Percentiles rank a stretch among this genome's conserved stretches.
Conservation (phyloP, 2,888 invertebrate genomes). For the Lasioglossum morio region DNA sequence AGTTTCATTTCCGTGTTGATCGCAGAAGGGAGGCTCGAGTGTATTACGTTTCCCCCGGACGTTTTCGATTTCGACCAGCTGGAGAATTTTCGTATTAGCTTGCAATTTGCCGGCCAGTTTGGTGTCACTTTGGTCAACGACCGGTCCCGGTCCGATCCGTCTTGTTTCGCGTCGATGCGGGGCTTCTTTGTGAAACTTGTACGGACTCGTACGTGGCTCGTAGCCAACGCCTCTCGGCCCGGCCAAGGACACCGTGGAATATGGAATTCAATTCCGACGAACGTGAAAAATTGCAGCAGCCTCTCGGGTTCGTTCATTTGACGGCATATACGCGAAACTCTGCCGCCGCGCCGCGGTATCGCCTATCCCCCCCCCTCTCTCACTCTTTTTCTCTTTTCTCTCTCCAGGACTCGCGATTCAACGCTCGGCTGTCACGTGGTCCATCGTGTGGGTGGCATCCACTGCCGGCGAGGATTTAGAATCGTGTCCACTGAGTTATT, state of each 20-base stretch:
- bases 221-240: slow-evolving; percentile 29
- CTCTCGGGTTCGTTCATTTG: slow-evolving; percentile 37
- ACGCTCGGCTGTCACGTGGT: background rate
- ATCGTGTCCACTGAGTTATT: slow-evolving; percentile 13
- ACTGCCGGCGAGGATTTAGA: slow-evolving; percentile 11
- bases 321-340: slow-evolving; percentile 7
- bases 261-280: slow-evolving; percentile 48
- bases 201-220: slow-evolving; percentile 51
- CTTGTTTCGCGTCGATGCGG: background rate
- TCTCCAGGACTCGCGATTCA: slow-evolving; percentile 1
- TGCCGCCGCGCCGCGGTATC: background rate
- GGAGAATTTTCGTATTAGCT: background rate
- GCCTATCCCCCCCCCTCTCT: background rate
- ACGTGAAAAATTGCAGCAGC: slow-evolving; percentile 21
- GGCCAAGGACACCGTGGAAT: slow-evolving; percentile 49
- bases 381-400: background rate
- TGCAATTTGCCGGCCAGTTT: background rate
- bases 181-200: slow-evolving; percentile 45
- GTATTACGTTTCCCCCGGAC: background rate
- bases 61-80: slow-evolving; percentile 7
- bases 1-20: background rate
- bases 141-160: background rate
- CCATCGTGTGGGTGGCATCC: slow-evolving; percentile 8
- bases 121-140: background rate
- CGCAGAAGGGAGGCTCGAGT: background rate